A percentile compares a stretch with the other conserved stretches of the same genome.
phyloP scores from a whole-genome alignment of 2,888 invertebrate species.

The Achlya flavicornis region DNA sequence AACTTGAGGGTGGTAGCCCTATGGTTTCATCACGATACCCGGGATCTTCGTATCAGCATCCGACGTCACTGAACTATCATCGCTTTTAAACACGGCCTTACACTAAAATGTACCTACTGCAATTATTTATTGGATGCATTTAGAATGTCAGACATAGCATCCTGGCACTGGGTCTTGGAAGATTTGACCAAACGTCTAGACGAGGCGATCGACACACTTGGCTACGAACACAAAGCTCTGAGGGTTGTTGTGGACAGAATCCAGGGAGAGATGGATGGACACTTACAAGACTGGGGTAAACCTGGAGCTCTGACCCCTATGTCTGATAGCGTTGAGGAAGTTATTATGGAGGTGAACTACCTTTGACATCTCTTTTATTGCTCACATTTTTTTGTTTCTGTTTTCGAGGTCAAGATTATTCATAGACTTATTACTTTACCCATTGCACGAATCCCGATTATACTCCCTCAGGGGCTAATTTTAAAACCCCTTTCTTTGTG shows the following conservation, averaged over 20 bases:
- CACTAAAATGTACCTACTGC: too few species aligned
- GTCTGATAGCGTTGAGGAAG: constrained; percentile 64
- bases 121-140: not conserved
- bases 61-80: too few species aligned
- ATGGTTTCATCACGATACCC: too few species aligned
- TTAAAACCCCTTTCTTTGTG: too few species aligned
- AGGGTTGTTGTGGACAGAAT: constrained; percentile 62
- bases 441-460: too few species aligned
- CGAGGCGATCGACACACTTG: constrained; percentile 54
- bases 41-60: too few species aligned
- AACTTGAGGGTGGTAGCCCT: too few species aligned
- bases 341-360: constrained; percentile 56
- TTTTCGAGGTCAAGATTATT: not conserved
- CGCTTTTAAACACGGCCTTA: too few species aligned
- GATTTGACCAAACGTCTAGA: constrained; percentile 65
- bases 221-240: constrained; percentile 66
- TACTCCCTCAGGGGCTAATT: too few species aligned
- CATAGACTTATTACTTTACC: not conserved
- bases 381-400: not conserved
- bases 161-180: constrained; percentile 74
- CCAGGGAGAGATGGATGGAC: constrained; percentile 52
- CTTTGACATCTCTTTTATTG: not conserved
- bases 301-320: constrained; percentile 63
- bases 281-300: constrained; percentile 48
- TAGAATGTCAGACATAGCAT: constrained; percentile 71